Conservation (phyloP, 2,797 vertebrate species). For the Eleutherodactylus coqui region DNA sequence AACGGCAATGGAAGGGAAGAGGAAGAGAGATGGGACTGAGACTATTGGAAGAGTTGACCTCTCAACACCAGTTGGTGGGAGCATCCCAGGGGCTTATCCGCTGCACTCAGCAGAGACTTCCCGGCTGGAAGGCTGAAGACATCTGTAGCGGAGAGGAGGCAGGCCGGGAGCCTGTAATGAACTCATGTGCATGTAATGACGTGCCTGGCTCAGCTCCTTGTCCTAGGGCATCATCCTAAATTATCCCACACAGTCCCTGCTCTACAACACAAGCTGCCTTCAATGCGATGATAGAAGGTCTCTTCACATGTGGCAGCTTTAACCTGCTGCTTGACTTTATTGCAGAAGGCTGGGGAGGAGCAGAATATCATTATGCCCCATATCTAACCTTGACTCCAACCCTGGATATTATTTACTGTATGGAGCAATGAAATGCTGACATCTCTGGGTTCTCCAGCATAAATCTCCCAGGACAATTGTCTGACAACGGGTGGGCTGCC, state of each 20-base stretch:
- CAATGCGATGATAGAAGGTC: neutral
- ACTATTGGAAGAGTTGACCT: conserved; percentile 11
- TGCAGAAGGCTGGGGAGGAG: neutral
- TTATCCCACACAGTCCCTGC: conserved; percentile 11
- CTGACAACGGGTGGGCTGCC: conserved; percentile 8
- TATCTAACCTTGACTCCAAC: conserved; percentile 1
- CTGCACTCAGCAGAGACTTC: conserved; percentile 16
- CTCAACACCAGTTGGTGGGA: conserved; percentile 51
- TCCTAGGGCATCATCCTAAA: conserved; percentile 36
- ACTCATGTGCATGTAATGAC: conserved; percentile 49
- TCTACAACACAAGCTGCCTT: conserved; percentile 22
- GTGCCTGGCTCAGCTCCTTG: conserved; percentile 15
- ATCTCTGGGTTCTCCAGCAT: neutral
- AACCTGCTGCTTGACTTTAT: conserved; percentile 9
- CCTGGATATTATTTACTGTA: conserved; percentile 13
- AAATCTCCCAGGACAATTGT: neutral
- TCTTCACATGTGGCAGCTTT: neutral
- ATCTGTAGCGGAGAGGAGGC: conserved; percentile 46
- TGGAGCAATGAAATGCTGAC: neutral
- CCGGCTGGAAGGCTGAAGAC: conserved; percentile 41
- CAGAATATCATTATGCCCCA: conserved; percentile 7
- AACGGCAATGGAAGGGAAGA: conserved; percentile 17
- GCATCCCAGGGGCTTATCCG: conserved; percentile 29
- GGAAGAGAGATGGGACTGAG: conserved; percentile 2
- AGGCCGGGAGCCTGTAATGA: conserved; percentile 36